phyloP scores from a whole-genome alignment of 2,797 vertebrate genomes.

The Enteromius viviparus region DNA sequence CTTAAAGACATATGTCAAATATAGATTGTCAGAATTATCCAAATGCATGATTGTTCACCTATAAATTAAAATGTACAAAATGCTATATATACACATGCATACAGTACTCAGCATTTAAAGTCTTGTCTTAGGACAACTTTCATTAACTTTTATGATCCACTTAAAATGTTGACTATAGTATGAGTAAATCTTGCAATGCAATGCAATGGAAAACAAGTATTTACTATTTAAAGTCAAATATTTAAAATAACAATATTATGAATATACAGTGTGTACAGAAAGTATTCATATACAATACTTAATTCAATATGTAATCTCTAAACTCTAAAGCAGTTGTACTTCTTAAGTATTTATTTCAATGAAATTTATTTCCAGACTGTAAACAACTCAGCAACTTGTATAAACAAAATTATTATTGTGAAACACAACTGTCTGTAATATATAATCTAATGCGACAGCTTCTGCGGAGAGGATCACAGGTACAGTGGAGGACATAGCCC shows the following conservation, averaged over 20 bases:
- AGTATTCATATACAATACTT: not conserved
- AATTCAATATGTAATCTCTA: not conserved
- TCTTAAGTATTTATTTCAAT: not conserved
- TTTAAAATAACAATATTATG: not conserved
- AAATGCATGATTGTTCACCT: not conserved
- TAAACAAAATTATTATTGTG: conserved; percentile 13
- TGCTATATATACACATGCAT: not conserved
- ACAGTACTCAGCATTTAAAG: too few relatives aligned
- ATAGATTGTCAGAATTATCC: not conserved
- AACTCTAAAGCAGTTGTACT: not conserved
- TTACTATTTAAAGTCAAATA: not conserved
- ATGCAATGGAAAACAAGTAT: not conserved
- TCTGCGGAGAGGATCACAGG: conserved; percentile 27
- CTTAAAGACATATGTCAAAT: not conserved
- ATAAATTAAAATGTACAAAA: not conserved
- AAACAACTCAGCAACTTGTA: not conserved
- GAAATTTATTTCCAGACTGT: not conserved
- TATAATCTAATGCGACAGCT: conserved; percentile 24
- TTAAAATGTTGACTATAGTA: too few relatives aligned
- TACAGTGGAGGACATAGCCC: conserved; percentile 15
- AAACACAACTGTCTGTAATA: conserved; percentile 8
- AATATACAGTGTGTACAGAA: too few relatives aligned
- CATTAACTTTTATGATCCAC: too few relatives aligned
- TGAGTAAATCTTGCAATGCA: too few relatives aligned
- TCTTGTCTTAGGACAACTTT: too few relatives aligned